Evolutionary conservation across 2,113 vertebrate species (phyloP).

Genomic region (Nothoprocta pentlandii): DNA sequence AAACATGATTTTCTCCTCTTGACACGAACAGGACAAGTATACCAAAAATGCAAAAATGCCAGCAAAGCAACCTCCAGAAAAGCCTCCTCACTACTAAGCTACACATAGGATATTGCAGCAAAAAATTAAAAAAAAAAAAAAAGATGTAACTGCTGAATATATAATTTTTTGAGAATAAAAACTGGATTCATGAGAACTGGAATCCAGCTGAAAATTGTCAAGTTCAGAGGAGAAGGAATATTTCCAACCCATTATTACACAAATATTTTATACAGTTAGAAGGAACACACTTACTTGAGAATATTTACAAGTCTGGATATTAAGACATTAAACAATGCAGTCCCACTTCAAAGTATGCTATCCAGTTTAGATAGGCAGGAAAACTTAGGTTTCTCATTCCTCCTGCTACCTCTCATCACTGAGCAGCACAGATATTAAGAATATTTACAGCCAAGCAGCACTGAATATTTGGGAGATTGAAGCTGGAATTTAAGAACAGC

Average conservation of each 20-base stretch:
- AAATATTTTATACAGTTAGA: background rate
- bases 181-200: background rate
- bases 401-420: background rate
- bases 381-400: background rate
- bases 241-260: background rate
- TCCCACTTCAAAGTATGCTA: background rate
- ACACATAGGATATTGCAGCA: background rate
- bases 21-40: background rate
- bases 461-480: background rate
- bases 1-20: background rate
- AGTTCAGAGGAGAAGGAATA: background rate
- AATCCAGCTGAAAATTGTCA: background rate
- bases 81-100: background rate
- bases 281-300: background rate
- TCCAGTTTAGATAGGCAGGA: background rate
- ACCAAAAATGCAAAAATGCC: background rate
- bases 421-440: rapidly evolving
- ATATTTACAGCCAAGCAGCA: background rate
- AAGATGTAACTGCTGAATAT: background rate
- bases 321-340: background rate
- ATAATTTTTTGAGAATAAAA: too few relatives aligned
- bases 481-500: background rate
- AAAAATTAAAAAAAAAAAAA: background rate
- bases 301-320: background rate
- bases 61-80: background rate